Base-by-base conservation (phyloP, 2,797 vertebrate genomes). In the Gephyroberyx darwinii region DNA sequence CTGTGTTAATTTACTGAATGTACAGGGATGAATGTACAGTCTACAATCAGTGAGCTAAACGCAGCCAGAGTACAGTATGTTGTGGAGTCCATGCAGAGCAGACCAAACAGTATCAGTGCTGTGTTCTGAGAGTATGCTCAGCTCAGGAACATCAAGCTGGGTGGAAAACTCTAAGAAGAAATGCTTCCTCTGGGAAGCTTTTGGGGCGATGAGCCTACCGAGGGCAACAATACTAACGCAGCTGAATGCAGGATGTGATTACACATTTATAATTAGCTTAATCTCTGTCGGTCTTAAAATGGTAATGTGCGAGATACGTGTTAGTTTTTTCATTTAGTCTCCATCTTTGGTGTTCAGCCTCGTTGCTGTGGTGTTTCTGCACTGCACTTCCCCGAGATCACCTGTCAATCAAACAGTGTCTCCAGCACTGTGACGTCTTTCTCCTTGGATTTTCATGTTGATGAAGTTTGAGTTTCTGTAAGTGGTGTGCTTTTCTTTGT, bases 31-130 rank as follows among this genome's bases (percentile, higher is more conserved):
- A 62, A 14, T 70, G 65, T 64, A 14, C 65, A 10, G 81, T 72
- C 82, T 75, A 33, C 65, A 84, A 88, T 88, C 89, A 83, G 82
- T 72, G 77, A 53, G 70, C 82, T 65, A 77, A 69, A 86, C 77
- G 83, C 72, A 58, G 80, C 81, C 50, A 78, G 56, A 74, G 75
- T 54, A 58, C 81, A 67, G 67, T 68, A 78, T 77, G 81, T 39
- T 82, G 48, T 31, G n/a, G 77, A 72, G 80, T 83, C 82, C 81
- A 81, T 30, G 78, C 83, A 66, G 80, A 55, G 75, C 17, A 81
- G 22, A 89, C 87, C 78, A 89, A 87, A 89, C 82, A 72, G 35
- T 22, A 74, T 69, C 77, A 45, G 54, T 62, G 1, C 37, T 30
- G 74, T 68, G 26, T 56, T 71, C 80, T 1, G 79, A 78, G 60